phyloP scores from a whole-genome alignment of 2,797 vertebrate genomes.

The Holocentrus rufus region DNA sequence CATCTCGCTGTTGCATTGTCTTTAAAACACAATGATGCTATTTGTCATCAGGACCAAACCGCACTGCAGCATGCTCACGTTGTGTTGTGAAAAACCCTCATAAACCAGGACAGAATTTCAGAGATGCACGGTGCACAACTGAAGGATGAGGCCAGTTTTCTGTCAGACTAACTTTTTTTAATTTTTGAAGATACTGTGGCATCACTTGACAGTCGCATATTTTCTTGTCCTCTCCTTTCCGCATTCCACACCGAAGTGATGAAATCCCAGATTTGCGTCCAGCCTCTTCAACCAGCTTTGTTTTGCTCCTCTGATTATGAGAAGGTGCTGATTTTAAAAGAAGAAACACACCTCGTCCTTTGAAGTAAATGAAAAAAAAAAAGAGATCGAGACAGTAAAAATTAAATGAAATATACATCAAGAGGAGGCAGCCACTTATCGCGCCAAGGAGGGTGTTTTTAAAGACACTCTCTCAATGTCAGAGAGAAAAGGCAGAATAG shows the following conservation, averaged over 20 bases:
- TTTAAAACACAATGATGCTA: slow-evolving; percentile 6
- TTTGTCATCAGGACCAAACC: background rate
- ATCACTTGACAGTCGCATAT: slow-evolving; percentile 8
- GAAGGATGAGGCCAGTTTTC: background rate
- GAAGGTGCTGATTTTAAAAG: slow-evolving; percentile 7
- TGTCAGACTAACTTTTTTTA: background rate
- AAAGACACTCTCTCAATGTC: slow-evolving; percentile 50
- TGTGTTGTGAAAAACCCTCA: slow-evolving; percentile 8
- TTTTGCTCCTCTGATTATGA: slow-evolving; percentile 10
- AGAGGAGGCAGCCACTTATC: slow-evolving; percentile 33
- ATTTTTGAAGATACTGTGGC: slow-evolving; percentile 2
- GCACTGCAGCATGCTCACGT: slow-evolving; percentile 11
- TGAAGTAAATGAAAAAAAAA: slow-evolving; percentile 18
- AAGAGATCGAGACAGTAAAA: slow-evolving; percentile 9
- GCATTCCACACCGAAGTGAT: slow-evolving; percentile 11
- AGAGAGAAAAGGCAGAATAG: slow-evolving; percentile 43
- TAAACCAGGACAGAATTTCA: background rate
- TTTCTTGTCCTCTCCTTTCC: slow-evolving; percentile 21
- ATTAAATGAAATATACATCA: slow-evolving; percentile 38
- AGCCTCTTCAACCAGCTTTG: background rate
- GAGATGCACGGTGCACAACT: background rate
- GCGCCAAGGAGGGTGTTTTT: slow-evolving; percentile 21
- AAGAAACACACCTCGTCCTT: slow-evolving; percentile 17
- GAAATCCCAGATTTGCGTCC: slow-evolving; percentile 23
- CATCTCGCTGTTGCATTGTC: background rate